Evolutionary conservation across 2,113 vertebrate genomes (phyloP).

Genomic region (Grammomys dolichurus): DNA sequence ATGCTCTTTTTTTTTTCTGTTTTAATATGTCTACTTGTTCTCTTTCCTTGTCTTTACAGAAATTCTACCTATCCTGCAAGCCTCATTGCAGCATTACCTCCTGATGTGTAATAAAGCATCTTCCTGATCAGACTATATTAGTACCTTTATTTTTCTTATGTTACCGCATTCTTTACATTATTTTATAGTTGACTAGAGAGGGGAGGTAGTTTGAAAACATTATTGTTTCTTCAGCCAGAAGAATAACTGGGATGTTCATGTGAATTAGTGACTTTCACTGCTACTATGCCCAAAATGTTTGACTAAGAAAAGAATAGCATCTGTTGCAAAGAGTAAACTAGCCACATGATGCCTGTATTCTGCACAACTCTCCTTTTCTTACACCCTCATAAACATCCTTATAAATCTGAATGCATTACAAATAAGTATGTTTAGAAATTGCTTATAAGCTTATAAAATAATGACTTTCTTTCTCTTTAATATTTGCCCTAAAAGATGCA

Average conservation of each 20-base stretch:
- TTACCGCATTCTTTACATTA: not conserved
- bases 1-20: not conserved
- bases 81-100: slow-evolving; percentile 6
- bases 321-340: not conserved
- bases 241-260: not conserved
- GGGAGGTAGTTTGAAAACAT: not conserved
- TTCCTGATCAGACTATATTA: not conserved
- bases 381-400: not conserved
- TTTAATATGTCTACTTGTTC: not conserved
- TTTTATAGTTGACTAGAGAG: not conserved
- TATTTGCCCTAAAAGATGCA: slow-evolving; percentile 42
- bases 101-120: not conserved
- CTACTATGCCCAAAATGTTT: not conserved
- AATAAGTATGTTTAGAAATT: slow-evolving; percentile 59
- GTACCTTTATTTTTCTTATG: not conserved
- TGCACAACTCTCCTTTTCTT: not conserved
- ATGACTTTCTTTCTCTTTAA: slow-evolving; percentile 61
- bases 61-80: not conserved
- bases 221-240: not conserved
- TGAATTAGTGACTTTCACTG: not conserved
- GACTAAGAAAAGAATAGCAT: not conserved
- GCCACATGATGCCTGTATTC: not conserved
- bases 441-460: slow-evolving; percentile 52
- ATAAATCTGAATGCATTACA: slow-evolving; percentile 11
- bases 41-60: slow-evolving; percentile 6